Base-by-base conservation (phyloP, 2,888 invertebrate genomes). In the Microplitis manilae region DNA sequence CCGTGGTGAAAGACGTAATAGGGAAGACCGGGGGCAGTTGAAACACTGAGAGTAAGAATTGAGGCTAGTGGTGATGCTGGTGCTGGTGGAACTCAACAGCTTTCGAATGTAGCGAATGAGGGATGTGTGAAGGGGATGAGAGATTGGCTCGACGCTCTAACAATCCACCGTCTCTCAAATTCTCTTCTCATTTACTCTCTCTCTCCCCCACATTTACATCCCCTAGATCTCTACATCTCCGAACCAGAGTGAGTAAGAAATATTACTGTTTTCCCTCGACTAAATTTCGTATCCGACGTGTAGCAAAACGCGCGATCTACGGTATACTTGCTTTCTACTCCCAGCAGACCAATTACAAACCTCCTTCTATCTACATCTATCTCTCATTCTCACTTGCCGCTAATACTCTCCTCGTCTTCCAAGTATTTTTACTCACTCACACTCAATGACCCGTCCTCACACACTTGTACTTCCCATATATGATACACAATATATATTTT, bases 281-380 rank as follows among this genome's bases (percentile, higher is more conserved):
- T 62, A 71, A 39, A 76, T 75, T 50, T 38, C 8, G 70, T 78
- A 30, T 78, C 76, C 76, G 76, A 65, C 59, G 62, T 30, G 60
- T 61, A 65, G 17, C 75, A 39, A 40, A 41, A 72, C 79, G 76
- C 79, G 77, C 75, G 78, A 73, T 86, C 85, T 77, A 78, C 73
- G 77, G 50, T 13, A 50, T 50, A 50, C 50, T 50, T 50, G 13
- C 50, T 50, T 13, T 50, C 50, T 50, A 13, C 73, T 86, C 85
- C 85, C 84, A 77, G 73, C 80, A 84, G 85, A 79, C 80, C 84
- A 84, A 85, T 86, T 85, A 84, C 81, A 79, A 65, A 75, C 70
- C 75, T 69, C 38, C 40, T 69, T 69, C 38, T 62, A 61, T 75
- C 75, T 69, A 60, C 60, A 61, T 61, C 50, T 30, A 6, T 64